Base-by-base conservation (phyloP, 2,113 vertebrate genomes). In the Potamarius usumacintae region DNA sequence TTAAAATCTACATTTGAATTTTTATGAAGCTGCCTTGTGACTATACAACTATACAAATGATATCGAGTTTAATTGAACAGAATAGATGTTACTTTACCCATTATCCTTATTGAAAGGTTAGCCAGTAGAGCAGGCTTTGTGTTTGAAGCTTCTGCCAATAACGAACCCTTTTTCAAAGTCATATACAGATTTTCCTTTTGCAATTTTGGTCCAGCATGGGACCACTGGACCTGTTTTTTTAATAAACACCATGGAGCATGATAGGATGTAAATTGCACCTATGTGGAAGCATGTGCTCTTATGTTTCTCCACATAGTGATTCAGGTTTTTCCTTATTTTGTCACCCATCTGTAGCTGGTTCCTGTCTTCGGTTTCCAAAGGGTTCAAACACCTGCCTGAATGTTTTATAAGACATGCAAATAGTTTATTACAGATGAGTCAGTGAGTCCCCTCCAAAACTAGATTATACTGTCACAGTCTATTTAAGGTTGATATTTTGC, bases 401-500 rank as follows among this genome's bases (percentile, higher is more conserved):
- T 80, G 27, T 34, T 81, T 60, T 81, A 20, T 22, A 81, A 62
- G 17, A 12, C 79, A 81, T 81, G 79, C 79, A 81, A 60, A 81
- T 58, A 10, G 22, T 79, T 62, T 60, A 81, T 58, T 34, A 18
- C 77, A 22, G 55, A 81, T 60, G 18, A 80, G 30, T 34, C 18
- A 11, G 30, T 77, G 2, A 18, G 25, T 7, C 52, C 53, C 5
- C n/a, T 27, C 30, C n/a, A 2, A n/a, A 9, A 78, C 15, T 78
- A 55, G 17, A 55, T 9, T 34, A 53, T 58, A 17, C 7, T 80
- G 14, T 55, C 53, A 57, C 53, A 5, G 53, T 80, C 7, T 80
- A 80, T 57, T 76, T 78, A 27, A 55, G 22, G 15, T 15, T 7
- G 25, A n/a, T 78, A 77, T 77, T 71, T 53, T 78, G 22, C 76